phyloP scores from a whole-genome alignment of 2,797 vertebrate species.

The Coracias cyanogaster region DNA sequence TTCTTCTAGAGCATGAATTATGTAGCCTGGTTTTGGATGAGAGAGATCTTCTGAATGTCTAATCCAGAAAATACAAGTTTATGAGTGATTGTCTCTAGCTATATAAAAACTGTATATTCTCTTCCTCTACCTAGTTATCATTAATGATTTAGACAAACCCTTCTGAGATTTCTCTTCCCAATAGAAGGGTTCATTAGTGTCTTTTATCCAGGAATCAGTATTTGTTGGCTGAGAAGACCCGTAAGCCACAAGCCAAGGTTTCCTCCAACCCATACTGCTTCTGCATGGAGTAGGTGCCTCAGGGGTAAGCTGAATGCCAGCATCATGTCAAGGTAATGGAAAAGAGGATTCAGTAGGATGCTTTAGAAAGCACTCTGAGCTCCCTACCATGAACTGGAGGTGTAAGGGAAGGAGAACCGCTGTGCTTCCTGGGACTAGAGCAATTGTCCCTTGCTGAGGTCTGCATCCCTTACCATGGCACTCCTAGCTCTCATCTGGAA shows the following conservation, averaged over 20 bases:
- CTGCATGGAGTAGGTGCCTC: background rate
- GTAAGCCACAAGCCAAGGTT: background rate
- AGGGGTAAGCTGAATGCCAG: background rate
- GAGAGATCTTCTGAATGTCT: accelerated
- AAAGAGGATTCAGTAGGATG: background rate
- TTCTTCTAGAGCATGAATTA: background rate
- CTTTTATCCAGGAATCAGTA: background rate
- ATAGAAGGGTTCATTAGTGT: background rate
- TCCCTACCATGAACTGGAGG: background rate
- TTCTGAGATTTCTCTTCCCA: background rate
- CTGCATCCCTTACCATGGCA: background rate
- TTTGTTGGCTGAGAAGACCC: background rate
- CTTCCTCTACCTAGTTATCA: background rate
- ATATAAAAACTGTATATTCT: accelerated
- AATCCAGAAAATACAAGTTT: background rate
- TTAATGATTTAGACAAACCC: background rate
- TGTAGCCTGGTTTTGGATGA: background rate
- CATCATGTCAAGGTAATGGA: background rate
- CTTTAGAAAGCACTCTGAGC: background rate
- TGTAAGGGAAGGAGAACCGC: background rate
- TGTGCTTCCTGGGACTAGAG: too few species aligned
- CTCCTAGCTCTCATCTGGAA: background rate
- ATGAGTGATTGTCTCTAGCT: background rate
- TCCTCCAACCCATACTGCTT: background rate
- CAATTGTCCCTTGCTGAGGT: background rate